Percentiles rank a stretch among this genome's conserved stretches.
These are phyloP conservation scores for Plebejus anna DNA, from an alignment of 2,888 invertebrate genomes.

Conservation along the genomic window DNA sequence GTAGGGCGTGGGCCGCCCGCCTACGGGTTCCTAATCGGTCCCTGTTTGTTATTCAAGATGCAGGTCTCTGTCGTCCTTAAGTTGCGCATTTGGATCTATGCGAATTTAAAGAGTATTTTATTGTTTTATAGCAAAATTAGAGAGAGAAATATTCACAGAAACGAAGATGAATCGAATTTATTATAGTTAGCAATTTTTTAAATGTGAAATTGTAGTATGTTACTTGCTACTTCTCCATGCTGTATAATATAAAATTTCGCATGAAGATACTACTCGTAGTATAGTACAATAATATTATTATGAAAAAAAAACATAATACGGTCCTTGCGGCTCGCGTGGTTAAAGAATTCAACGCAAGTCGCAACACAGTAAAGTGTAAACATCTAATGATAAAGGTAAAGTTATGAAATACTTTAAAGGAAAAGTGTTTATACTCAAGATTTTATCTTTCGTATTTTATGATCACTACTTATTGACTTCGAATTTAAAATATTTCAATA, in stretches of 20 bases:
- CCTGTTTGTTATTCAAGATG: conserved; percentile 56
- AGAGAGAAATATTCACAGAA: neutral
- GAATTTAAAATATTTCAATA: conserved; percentile 18
- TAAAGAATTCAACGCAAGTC: too few species aligned
- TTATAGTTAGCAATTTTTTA: too few species aligned
- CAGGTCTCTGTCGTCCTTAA: conserved; percentile 11
- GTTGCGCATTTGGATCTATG: neutral
- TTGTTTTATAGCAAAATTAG: neutral
- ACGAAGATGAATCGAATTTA: neutral
- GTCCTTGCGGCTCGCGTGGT: too few species aligned
- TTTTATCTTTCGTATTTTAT: neutral
- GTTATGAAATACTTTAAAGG: neutral
- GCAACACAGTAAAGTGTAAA: neutral
- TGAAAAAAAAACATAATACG: neutral
- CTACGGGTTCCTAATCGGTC: conserved; percentile 44
- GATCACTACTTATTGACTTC: neutral
- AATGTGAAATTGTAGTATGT: too few species aligned
- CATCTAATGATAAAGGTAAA: neutral
- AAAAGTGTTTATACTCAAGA: neutral
- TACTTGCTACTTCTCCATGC: too few species aligned
- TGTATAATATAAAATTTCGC: too few species aligned
- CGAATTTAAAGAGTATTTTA: neutral
- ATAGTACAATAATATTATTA: too few species aligned
- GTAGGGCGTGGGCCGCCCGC: conserved; percentile 32
- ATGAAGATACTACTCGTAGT: too few species aligned